Evolutionary conservation across 2,797 vertebrate genomes (phyloP).

Genomic region (Vireo griseus): DNA sequence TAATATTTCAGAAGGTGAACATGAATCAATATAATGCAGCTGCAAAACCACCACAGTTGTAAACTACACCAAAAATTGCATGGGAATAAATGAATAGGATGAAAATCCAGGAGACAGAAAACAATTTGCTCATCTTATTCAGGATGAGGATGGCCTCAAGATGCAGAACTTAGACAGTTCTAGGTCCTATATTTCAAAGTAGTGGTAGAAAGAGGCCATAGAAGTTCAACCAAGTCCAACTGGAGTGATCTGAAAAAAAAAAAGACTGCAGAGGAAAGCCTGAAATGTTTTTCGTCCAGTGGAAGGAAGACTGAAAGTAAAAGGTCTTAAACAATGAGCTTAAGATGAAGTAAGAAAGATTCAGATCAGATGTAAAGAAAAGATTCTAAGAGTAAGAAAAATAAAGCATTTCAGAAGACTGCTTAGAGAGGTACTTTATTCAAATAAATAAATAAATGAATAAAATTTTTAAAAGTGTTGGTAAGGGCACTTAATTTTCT

Average conservation of each 20-base stretch:
- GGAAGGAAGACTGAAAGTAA: not conserved
- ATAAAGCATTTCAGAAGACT: not conserved
- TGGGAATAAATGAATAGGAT: not conserved
- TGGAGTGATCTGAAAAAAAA: not conserved
- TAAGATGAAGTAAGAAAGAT: not conserved
- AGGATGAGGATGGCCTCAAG: not conserved
- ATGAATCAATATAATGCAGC: not conserved
- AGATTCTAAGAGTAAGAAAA: not conserved
- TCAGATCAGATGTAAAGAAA: not conserved
- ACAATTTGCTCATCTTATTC: not conserved
- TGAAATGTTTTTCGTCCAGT: not conserved
- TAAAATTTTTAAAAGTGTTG: not conserved
- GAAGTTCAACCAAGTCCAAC: not conserved
- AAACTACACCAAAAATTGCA: not conserved
- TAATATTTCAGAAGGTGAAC: not conserved
- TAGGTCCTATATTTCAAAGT: not conserved
- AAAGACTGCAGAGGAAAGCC: not conserved
- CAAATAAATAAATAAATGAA: too few species aligned
- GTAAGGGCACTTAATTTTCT: not conserved
- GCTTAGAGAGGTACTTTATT: not conserved
- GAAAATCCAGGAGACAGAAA: not conserved
- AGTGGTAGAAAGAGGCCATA: not conserved
- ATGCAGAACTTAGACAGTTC: not conserved
- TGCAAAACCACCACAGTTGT: not conserved
- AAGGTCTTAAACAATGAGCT: not conserved